A percentile compares a stretch with the other conserved stretches of the same genome.
Evolutionary conservation across 2,113 vertebrate genomes (phyloP).

Genomic region (Pygoscelis antarcticus): DNA sequence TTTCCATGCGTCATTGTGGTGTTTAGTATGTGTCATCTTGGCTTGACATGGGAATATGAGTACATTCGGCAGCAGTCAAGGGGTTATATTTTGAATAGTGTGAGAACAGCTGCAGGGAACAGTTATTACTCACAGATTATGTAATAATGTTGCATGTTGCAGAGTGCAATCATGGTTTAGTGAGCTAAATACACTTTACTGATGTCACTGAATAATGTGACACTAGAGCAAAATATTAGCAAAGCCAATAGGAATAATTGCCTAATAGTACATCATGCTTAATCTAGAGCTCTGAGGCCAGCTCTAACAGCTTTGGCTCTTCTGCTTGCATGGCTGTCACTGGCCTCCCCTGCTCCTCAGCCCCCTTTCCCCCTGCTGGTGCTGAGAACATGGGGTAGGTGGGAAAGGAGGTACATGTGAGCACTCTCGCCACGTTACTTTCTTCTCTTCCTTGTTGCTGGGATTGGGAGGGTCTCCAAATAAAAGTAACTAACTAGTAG

Average conservation of each 20-base stretch:
- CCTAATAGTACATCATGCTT: neutral
- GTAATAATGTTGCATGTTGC: neutral
- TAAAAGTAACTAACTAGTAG: neutral
- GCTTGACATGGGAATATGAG: neutral
- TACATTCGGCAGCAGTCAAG: constrained; percentile 24
- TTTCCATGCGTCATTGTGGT: constrained; percentile 53
- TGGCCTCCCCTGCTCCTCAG: neutral
- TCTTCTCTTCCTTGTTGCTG: neutral
- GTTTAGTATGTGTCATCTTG: constrained; percentile 21
- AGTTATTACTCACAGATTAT: neutral
- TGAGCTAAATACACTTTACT: neutral
- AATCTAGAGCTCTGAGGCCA: neutral
- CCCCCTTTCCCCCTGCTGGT: neutral
- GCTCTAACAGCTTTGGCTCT: neutral
- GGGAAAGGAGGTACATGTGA: neutral
- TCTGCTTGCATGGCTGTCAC: neutral
- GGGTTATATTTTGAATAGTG: constrained; percentile 23
- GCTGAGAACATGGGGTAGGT: neutral
- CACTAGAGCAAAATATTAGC: neutral
- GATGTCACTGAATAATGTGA: neutral
- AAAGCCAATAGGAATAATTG: neutral
- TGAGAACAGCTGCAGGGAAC: constrained; percentile 40
- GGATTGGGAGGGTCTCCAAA: neutral
- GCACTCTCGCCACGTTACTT: neutral
- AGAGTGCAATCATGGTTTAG: neutral